phyloP scores from a whole-genome alignment of 2,797 vertebrate genomes.

The Sarcophilus harrisii region DNA sequence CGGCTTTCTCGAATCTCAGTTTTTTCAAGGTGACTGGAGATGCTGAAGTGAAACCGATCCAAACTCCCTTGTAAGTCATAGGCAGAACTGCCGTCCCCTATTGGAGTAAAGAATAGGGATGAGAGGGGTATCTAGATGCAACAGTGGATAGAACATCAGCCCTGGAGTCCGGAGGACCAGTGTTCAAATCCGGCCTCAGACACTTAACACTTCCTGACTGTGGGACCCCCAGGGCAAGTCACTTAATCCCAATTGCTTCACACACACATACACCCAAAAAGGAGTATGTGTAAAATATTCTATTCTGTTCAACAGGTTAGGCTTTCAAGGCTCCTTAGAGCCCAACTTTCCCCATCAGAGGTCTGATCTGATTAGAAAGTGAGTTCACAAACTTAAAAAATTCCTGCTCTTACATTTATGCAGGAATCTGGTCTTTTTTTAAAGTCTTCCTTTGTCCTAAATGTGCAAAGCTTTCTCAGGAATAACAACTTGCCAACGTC shows the following conservation, averaged over 20 bases:
- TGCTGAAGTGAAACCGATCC: constrained; percentile 62
- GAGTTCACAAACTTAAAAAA: neutral
- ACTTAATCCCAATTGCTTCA: no score
- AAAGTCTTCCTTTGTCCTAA: neutral
- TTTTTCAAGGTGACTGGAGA: constrained; percentile 73
- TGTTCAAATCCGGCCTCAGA: no score
- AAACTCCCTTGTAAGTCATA: constrained; percentile 82
- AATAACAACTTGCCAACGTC: neutral
- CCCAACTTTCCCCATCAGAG: neutral
- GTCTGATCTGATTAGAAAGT: neutral
- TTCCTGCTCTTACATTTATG: neutral
- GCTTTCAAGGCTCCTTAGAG: neutral
- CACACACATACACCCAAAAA: no score
- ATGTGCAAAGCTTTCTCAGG: neutral
- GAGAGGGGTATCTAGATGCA: no score
- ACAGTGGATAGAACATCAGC: no score
- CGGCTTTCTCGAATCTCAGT: constrained; percentile 55
- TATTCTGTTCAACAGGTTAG: neutral
- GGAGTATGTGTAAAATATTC: neutral
- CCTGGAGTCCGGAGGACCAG: no score
- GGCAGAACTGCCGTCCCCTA: neutral
- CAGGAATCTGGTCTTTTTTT: neutral
- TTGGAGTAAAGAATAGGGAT: neutral
- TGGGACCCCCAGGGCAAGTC: no score
- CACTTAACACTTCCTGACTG: no score